Evolutionary conservation across 2,888 invertebrate genomes (phyloP).

Genomic region (Pelosia muscerda): DNA sequence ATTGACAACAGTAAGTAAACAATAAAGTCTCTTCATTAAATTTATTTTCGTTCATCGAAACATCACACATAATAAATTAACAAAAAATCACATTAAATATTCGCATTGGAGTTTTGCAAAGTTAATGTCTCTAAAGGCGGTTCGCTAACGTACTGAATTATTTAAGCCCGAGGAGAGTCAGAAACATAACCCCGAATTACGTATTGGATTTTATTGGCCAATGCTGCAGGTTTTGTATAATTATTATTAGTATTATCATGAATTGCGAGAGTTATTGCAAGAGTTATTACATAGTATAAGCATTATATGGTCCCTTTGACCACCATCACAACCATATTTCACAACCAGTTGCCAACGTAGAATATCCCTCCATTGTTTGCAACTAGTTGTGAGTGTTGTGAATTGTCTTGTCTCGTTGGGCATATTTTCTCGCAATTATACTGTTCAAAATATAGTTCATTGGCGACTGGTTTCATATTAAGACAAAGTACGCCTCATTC

Average conservation of each 20-base stretch:
- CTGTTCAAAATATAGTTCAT: too few species aligned
- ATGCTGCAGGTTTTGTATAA: neutral
- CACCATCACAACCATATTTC: too few species aligned
- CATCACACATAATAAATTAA: neutral
- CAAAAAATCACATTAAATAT: neutral
- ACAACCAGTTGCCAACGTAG: too few species aligned
- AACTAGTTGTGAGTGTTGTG: too few species aligned
- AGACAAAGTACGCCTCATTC: too few species aligned
- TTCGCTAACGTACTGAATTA: neutral
- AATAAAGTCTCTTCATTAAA: neutral
- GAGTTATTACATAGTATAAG: too few species aligned
- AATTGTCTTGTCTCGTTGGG: too few species aligned
- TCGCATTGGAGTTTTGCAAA: neutral
- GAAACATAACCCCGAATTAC: neutral
- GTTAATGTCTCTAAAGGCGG: neutral
- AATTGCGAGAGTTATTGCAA: too few species aligned
- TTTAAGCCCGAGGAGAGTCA: neutral
- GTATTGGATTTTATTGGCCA: neutral
- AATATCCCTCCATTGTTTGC: too few species aligned
- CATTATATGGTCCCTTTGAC: too few species aligned
- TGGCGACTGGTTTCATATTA: too few species aligned
- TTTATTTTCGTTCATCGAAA: neutral
- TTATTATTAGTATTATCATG: neutral
- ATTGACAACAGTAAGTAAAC: neutral
- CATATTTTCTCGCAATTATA: too few species aligned